Conservation (phyloP, 1,140 invertebrate genomes). For the Octopus bimaculoides region DNA sequence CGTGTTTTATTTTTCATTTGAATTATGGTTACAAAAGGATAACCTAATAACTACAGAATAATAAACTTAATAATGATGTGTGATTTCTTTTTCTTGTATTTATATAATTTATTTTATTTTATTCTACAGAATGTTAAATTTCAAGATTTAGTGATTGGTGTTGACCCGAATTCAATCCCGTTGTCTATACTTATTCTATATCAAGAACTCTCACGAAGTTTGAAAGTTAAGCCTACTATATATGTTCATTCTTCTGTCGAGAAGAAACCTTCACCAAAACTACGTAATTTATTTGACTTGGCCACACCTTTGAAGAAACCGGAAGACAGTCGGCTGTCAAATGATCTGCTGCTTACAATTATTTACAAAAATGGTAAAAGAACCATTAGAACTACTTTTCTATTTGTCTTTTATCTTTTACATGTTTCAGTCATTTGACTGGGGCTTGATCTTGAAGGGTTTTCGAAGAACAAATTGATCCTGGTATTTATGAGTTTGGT, state of each 20-base stretch:
- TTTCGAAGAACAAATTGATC: too few relatives aligned
- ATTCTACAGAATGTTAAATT: constrained; percentile 54
- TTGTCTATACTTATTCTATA: constrained; percentile 67
- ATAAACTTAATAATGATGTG: too few relatives aligned
- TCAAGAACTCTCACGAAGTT: constrained; percentile 58
- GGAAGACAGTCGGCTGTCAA: constrained; percentile 35
- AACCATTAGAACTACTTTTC: too few relatives aligned
- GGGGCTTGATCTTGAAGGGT: too few relatives aligned
- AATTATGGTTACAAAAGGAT: too few relatives aligned
- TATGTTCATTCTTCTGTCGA: constrained; percentile 67
- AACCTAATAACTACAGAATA: too few relatives aligned
- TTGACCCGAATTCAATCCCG: constrained; percentile 66
- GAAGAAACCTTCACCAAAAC: constrained; percentile 47
- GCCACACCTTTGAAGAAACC: constrained; percentile 25
- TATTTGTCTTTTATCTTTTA: too few relatives aligned
- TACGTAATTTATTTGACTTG: constrained; percentile 42
- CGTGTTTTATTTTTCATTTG: too few relatives aligned
- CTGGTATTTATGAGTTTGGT: too few relatives aligned
- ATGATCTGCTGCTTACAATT: constrained; percentile 64
- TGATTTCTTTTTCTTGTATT: too few relatives aligned
- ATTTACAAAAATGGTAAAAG: constrained; percentile 75
- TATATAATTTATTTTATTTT: constrained; percentile 30
- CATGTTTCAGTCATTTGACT: too few relatives aligned
- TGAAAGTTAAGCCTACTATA: constrained; percentile 60
- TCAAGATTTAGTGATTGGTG: constrained; percentile 69